Evolutionary conservation across 2,113 vertebrate species (phyloP).

Genomic region (Rhegmatorhina hoffmannsi): DNA sequence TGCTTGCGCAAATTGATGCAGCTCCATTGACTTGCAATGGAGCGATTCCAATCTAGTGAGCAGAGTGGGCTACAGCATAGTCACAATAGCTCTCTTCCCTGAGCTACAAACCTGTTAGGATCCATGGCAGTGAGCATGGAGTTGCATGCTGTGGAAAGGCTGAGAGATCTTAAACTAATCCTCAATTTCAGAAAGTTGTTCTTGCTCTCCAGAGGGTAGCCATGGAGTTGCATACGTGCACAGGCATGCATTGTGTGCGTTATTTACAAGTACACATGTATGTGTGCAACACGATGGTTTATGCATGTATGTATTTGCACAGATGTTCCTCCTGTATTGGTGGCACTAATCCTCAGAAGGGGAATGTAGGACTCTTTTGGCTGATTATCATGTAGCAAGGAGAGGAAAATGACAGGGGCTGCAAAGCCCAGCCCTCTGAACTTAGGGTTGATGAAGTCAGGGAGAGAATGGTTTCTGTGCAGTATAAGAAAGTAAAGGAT

Average conservation of each 20-base stretch:
- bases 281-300: neutral
- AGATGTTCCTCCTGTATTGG: neutral
- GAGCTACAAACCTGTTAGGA: neutral
- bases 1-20: conserved; percentile 39
- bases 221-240: neutral
- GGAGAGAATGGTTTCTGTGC: neutral
- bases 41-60: neutral
- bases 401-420: neutral
- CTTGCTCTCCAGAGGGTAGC: neutral
- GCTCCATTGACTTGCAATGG: conserved; percentile 37
- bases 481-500: neutral
- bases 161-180: neutral
- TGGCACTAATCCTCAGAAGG: neutral
- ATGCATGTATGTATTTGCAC: neutral
- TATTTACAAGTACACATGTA: neutral
- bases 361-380: neutral
- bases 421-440: neutral
- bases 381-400: neutral
- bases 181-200: neutral
- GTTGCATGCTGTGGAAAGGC: neutral
- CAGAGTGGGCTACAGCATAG: neutral
- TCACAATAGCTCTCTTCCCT: neutral
- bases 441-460: neutral
- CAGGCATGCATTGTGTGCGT: neutral
- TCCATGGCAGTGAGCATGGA: neutral